Evolutionary conservation across 2,888 invertebrate species (phyloP).

Genomic region (Cephus rjabovi): DNA sequence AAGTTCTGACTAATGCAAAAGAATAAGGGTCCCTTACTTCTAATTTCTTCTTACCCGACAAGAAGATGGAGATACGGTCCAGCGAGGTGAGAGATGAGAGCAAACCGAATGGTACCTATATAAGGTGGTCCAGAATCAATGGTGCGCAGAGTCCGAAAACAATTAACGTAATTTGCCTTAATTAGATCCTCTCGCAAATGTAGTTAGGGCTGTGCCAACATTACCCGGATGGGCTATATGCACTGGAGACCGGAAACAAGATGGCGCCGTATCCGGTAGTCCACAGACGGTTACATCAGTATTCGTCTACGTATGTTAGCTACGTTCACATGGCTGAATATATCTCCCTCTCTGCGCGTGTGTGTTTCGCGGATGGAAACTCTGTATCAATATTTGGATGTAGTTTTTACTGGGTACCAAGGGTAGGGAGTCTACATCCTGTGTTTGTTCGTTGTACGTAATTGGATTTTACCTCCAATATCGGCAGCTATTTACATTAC

Average conservation of each 20-base stretch:
- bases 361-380: conserved; percentile 32
- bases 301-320: too few relatives aligned
- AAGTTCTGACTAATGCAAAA: too few relatives aligned
- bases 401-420: conserved; percentile 47
- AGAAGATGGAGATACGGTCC: too few relatives aligned
- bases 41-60: too few relatives aligned
- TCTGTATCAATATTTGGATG: conserved; percentile 53
- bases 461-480: conserved; percentile 46
- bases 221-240: conserved; percentile 14
- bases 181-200: conserved; percentile 41
- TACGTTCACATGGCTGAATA: too few relatives aligned
- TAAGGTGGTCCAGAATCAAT: too few relatives aligned
- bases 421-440: conserved; percentile 50
- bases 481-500: conserved; percentile 11
- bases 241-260: conserved; percentile 41
- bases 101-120: too few relatives aligned
- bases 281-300: too few relatives aligned
- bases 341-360: conserved; percentile 5
- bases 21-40: too few relatives aligned
- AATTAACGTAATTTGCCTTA: conserved; percentile 38
- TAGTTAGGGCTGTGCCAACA: conserved; percentile 36
- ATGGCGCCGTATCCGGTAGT: conserved; percentile 42
- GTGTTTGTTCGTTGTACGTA: conserved; percentile 49
- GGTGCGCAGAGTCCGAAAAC: conserved; percentile 3
- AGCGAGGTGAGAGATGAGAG: too few relatives aligned